phyloP scores from a whole-genome alignment of 2,113 vertebrate genomes.

The Serinus canaria region DNA sequence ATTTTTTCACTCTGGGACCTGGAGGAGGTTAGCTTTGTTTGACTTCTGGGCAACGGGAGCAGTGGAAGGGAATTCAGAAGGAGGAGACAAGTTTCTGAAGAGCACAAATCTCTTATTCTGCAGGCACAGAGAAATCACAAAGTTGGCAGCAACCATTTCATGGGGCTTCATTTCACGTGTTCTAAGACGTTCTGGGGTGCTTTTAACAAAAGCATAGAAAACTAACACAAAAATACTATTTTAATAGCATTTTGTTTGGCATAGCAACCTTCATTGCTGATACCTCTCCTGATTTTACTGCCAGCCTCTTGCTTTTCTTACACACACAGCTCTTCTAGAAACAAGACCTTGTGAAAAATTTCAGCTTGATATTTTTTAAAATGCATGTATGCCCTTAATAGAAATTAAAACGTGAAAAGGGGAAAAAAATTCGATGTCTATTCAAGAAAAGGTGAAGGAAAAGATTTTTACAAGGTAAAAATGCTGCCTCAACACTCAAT shows the following conservation, averaged over 20 bases:
- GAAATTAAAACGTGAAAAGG: background rate
- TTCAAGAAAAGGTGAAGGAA: background rate
- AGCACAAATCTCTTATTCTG: conserved; percentile 14
- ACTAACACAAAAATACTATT: background rate
- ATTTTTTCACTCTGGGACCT: conserved; percentile 69
- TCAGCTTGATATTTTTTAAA: accelerated
- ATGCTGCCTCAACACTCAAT: background rate
- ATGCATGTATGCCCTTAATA: background rate
- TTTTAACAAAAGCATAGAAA: background rate
- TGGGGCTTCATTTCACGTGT: background rate
- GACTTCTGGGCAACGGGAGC: conserved; percentile 55
- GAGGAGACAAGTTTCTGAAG: background rate
- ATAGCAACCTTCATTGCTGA: background rate
- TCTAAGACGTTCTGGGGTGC: background rate
- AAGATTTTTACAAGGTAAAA: background rate
- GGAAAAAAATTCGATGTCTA: background rate
- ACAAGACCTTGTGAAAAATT: background rate
- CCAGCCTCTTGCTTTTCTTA: background rate
- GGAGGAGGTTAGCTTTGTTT: conserved; percentile 36
- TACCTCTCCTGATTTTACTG: background rate
- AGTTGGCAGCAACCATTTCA: background rate
- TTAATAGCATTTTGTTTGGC: background rate
- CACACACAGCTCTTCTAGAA: background rate
- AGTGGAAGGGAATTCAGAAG: conserved; percentile 31
- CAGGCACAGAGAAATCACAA: background rate